These are phyloP conservation scores for Mormyrops attenuatus DNA, from an alignment of 2,797 vertebrate genomes.

Conservation along the genomic window DNA sequence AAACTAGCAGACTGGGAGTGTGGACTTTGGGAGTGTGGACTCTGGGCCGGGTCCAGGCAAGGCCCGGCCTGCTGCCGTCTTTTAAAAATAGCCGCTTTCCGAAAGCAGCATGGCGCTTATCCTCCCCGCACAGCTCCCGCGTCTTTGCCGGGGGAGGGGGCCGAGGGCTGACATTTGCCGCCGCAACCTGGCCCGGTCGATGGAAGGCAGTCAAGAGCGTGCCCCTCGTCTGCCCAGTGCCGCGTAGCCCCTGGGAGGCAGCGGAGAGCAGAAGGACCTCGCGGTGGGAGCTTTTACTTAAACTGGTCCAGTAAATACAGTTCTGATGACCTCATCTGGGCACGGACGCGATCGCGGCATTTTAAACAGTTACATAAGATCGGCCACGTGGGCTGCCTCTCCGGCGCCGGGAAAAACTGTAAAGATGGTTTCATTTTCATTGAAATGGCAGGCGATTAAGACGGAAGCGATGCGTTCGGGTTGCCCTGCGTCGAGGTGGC, in stretches of 20 bases:
- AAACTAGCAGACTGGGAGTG: background rate
- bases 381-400: background rate
- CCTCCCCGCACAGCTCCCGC: slow-evolving; percentile 19
- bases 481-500: background rate
- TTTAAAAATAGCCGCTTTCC: slow-evolving; percentile 46
- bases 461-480: background rate
- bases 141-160: slow-evolving; percentile 12
- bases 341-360: slow-evolving; percentile 16
- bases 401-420: background rate
- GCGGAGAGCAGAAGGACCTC: background rate
- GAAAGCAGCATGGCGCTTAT: slow-evolving; percentile 28
- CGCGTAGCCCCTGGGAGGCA: background rate
- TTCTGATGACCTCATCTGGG: slow-evolving; percentile 39
- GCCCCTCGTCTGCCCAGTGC: background rate
- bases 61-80: slow-evolving; percentile 41
- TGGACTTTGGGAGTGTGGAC: slow-evolving; percentile 40
- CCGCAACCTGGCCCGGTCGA: slow-evolving; percentile 25
- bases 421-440: background rate
- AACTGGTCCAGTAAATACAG: slow-evolving; percentile 13
- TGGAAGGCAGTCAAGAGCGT: slow-evolving; percentile 20
- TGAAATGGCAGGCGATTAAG: background rate
- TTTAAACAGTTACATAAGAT: background rate
- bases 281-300: background rate
- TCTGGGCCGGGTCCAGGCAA: slow-evolving; percentile 36
- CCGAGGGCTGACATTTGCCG: slow-evolving; percentile 30